phyloP scores from a whole-genome alignment of 1,140 invertebrate species.

The Nomia melanderi region DNA sequence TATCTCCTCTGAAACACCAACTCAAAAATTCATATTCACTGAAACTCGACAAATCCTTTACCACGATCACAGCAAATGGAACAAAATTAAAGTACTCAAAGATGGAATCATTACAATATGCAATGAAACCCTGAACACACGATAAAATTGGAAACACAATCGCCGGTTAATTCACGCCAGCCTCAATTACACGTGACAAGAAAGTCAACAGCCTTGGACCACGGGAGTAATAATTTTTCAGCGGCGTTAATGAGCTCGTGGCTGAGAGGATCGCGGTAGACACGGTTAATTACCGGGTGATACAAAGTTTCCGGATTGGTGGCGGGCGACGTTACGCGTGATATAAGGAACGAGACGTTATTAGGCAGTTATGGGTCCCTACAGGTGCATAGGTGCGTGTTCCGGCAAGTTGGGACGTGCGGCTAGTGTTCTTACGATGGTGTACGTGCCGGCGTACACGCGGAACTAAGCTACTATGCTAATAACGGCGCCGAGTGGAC shows the following conservation, averaged over 20 bases:
- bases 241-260: not conserved
- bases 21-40: too few species aligned
- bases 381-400: slow-evolving; percentile 70
- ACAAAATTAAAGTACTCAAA: too few species aligned
- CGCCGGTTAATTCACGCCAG: too few species aligned
- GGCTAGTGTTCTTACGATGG: slow-evolving; percentile 21
- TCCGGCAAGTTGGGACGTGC: slow-evolving; percentile 50
- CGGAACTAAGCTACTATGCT: slow-evolving; percentile 74
- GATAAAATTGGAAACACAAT: too few species aligned
- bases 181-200: too few species aligned
- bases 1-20: too few species aligned
- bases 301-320: slow-evolving; percentile 55
- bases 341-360: slow-evolving; percentile 78
- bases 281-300: slow-evolving; percentile 25
- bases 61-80: too few species aligned
- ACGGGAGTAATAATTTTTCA: too few species aligned
- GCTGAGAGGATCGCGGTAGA: slow-evolving; percentile 31
- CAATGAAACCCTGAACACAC: too few species aligned
- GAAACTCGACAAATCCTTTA: too few species aligned
- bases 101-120: too few species aligned
- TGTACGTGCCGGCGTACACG: slow-evolving; percentile 32
- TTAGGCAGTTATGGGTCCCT: slow-evolving; percentile 77
- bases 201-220: too few species aligned
- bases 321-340: slow-evolving; percentile 51
- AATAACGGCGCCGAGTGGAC: slow-evolving; percentile 75